Evolutionary conservation across 1,140 invertebrate genomes (phyloP).

Genomic region (Drosophila bifasciata): DNA sequence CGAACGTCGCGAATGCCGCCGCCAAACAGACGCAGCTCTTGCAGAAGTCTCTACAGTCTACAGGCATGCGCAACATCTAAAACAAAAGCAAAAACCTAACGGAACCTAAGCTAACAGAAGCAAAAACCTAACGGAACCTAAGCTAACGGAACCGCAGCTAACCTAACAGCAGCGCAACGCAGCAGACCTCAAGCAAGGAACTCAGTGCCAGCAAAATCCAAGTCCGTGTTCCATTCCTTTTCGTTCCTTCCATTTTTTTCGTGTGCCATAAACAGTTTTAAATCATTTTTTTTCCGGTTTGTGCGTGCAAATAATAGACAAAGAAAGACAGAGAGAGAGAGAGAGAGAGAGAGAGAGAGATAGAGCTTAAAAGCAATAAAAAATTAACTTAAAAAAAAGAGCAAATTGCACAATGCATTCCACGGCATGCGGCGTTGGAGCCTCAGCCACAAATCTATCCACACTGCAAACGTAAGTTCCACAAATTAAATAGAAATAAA

Average conservation of each 20-base stretch:
- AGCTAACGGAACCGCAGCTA: not conserved
- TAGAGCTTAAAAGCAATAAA: constrained; percentile 14
- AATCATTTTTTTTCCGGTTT: constrained; percentile 21
- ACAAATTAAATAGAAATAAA: no score
- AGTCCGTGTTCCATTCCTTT: not conserved
- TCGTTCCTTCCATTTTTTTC: constrained; percentile 16
- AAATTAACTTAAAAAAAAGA: constrained; percentile 47
- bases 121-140: constrained; percentile 2
- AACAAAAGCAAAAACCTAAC: constrained; percentile 6
- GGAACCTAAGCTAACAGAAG: not conserved
- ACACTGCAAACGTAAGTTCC: constrained; percentile 71
- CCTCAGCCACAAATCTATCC: constrained; percentile 72
- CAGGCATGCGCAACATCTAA: constrained; percentile 7
- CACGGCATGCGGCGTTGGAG: constrained; percentile 78
- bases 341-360: constrained; percentile 4
- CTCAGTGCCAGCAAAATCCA: not conserved
- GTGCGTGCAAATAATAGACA: constrained; percentile 17
- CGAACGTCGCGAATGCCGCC: constrained; percentile 65
- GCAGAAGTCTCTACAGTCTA: constrained; percentile 40
- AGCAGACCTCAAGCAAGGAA: not conserved
- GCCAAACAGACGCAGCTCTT: constrained; percentile 32
- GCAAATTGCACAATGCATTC: constrained; percentile 71
- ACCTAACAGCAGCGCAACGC: no score
- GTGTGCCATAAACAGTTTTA: constrained; percentile 52
- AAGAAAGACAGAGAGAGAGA: not conserved